phyloP scores from a whole-genome alignment of 2,797 vertebrate genomes.

The Arnoldichthys spilopterus region DNA sequence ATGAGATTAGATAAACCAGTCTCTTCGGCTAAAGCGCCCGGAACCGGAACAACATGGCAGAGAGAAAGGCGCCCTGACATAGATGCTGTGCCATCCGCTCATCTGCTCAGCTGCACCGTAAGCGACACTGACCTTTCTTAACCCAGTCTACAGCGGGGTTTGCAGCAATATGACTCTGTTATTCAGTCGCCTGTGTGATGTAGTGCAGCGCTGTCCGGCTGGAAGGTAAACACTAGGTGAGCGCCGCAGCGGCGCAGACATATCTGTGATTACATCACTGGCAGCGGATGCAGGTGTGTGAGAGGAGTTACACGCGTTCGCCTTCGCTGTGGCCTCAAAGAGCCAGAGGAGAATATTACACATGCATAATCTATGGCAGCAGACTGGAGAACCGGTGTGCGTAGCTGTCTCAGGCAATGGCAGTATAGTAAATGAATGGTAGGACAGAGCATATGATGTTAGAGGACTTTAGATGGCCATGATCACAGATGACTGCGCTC shows the following conservation, averaged over 20 bases:
- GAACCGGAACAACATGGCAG: constrained; percentile 33
- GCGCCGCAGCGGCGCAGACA: constrained; percentile 1
- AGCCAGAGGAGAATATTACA: not conserved
- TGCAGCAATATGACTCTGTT: not conserved
- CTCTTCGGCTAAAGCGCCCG: constrained; percentile 28
- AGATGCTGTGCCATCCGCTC: constrained; percentile 30
- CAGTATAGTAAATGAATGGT: too few species aligned
- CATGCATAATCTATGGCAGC: too few species aligned
- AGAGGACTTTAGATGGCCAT: constrained; percentile 15
- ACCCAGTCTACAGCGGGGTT: not conserved
- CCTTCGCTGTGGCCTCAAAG: not conserved
- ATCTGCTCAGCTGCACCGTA: constrained; percentile 38
- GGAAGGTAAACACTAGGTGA: constrained; percentile 16
- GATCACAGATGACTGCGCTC: constrained; percentile 31
- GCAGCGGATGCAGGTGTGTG: not conserved
- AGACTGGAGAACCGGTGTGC: too few species aligned
- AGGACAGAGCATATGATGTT: too few species aligned
- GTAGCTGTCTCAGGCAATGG: too few species aligned
- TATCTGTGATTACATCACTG: constrained; percentile 22
- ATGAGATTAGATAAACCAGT: not conserved
- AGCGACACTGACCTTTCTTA: constrained; percentile 20
- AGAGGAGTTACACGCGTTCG: not conserved
- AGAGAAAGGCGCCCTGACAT: constrained; percentile 25
- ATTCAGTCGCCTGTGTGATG: too few species aligned
- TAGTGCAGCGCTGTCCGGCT: not conserved